Base-by-base conservation (phyloP, 2,113 vertebrate genomes). In the Campylomormyrus tamandua region DNA sequence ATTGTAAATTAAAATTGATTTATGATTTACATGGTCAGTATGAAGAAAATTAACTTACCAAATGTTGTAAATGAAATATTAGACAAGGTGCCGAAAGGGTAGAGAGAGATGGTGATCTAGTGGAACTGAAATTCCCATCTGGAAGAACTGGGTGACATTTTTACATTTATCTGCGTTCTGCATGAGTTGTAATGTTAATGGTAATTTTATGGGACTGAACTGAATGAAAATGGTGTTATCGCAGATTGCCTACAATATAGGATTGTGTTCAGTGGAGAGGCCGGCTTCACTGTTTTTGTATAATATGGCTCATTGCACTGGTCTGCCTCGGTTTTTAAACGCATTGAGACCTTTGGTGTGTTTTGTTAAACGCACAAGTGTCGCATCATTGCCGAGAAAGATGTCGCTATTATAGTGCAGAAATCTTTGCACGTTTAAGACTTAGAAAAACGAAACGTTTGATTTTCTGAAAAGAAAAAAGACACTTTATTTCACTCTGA, bases 1-100 rank as follows among this genome's bases (percentile, higher is more conserved):
- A 97, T 97, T 98, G 97, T 96, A 98, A 99, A 99, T 98, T 97
- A 98, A 97, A 99, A 99, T 99, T 99, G 98, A 99, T 99, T 98
- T 98, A 97, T 98, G 97, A 98, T 99, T 98, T 99, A 98, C 98
- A 99, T 99, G 98, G 97, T 97, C 97, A 97, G 97, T 96, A 97
- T 97, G 97, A 97, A 97, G 97, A 98, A 97, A 98, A 98, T 98
- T 97, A 99, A 98, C 97, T 98, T 97, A 97, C 97, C 96, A 97
- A 97, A 98, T 97, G 97, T 97, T 98, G 97, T 98, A 98, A 96
- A 98, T 98, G 97, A 99, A 99, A 98, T 98, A 98, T 98, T 98
- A 97, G 97, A 98, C 97, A 98, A 97, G 97, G 94, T 93, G 95
- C 92, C 92, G 93, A 92, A 93, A 89, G 88, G 17, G 93, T 97